A percentile compares a stretch with the other conserved stretches of the same genome.
Evolutionary conservation across 2,888 invertebrate species (phyloP).

Genomic region (Campoplex capitator): DNA sequence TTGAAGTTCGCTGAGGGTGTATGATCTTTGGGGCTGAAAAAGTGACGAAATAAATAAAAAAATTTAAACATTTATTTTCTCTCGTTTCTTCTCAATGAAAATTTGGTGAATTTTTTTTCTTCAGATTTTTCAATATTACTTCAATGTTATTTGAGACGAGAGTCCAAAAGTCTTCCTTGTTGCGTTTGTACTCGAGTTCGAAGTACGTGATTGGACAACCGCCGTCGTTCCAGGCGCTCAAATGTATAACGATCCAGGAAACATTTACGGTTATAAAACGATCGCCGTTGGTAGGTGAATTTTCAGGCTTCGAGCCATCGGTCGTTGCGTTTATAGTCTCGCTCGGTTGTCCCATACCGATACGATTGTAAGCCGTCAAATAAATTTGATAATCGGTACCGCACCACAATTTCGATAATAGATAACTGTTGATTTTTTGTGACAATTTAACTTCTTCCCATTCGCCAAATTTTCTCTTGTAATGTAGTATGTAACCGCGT

Average conservation of each 20-base stretch:
- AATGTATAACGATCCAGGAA: conserved; percentile 93
- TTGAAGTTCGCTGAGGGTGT: conserved; percentile 91
- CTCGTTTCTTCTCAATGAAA: too few relatives aligned
- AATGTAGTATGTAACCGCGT: conserved; percentile 94
- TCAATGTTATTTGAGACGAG: conserved; percentile 93
- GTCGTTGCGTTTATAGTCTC: conserved; percentile 92
- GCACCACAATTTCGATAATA: conserved; percentile 93
- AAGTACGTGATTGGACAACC: conserved; percentile 95
- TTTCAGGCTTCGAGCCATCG: conserved; percentile 82
- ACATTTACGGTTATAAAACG: conserved; percentile 90
- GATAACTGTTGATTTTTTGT: conserved; percentile 91
- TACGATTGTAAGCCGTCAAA: conserved; percentile 95
- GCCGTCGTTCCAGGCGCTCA: conserved; percentile 95
- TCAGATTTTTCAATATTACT: conserved; percentile 70
- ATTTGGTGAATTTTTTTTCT: too few relatives aligned
- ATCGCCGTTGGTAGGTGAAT: conserved; percentile 81
- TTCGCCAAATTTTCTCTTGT: conserved; percentile 95
- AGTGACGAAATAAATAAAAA: neutral
- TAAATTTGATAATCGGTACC: conserved; percentile 95
- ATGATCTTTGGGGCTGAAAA: conserved; percentile 88
- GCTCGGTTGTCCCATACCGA: conserved; percentile 95
- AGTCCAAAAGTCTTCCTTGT: conserved; percentile 89
- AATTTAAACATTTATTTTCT: too few relatives aligned
- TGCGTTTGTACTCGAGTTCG: conserved; percentile 90
- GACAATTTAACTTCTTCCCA: conserved; percentile 96